Base-by-base conservation (phyloP, 2,113 vertebrate species). In the Pleuronectes platessa region DNA sequence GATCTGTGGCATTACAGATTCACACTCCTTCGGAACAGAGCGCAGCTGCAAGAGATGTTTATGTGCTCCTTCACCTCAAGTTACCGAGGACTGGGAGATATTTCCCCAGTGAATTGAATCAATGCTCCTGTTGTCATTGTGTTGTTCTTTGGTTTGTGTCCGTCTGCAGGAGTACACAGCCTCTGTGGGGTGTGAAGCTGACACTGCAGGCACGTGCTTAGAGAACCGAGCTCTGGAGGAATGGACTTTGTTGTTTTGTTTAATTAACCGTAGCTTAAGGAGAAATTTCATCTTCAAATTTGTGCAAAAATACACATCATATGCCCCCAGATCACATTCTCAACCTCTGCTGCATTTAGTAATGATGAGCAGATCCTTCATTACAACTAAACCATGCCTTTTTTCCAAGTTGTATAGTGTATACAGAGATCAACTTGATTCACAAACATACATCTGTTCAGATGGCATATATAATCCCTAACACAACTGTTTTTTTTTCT, bases 11-110 rank as follows among this genome's bases (percentile, higher is more conserved):
- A 49, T 18, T 49, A 49, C 15, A 49, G 45, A 17, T 18, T 56
- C 68, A 47, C 54, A 35, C 17, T 35, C 18, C 45, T 49, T 20
- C 17, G 14, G 69, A 79, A 75, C 11, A 58, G 61, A 68, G 65
- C 23, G 2, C 70, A 76, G 82, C 80, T 78, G 82, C 68, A 45
- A 76, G 78, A 56, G n/a, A 47, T 80, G 72, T 73, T 24, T 31
- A 49, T 61, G 56, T 61, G 58, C 67, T 77, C 76, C 58, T 67
- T 80, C 74, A 73, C 51, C 68, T 86, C 69, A 70, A 51, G 84
- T 74, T 78, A 65, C 61, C 7, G 6, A 20, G 42, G 68, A 86
- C 84, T 72, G 81, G 76, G 72, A 83, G 62, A 78, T 68, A 56
- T 75, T 72, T 76, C 64, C 72, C 63, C 81, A 31, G 31, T 31